A percentile compares a stretch with the other conserved stretches of the same genome.
Conservation (phyloP, 2,797 vertebrate genomes). For the Parauchenoglanis ngamensis region DNA sequence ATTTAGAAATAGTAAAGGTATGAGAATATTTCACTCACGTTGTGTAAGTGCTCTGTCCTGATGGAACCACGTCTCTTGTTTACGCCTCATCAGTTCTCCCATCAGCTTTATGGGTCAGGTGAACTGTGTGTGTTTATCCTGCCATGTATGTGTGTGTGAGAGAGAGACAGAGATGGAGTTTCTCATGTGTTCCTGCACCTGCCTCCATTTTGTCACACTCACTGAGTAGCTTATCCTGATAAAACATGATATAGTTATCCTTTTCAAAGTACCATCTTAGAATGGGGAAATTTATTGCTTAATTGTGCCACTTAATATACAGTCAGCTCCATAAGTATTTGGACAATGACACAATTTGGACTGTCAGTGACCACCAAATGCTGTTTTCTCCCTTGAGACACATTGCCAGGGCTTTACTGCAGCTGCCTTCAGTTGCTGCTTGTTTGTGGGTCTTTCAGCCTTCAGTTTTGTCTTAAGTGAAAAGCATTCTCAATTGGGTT, state of each 20-base stretch:
- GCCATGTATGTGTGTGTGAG: background rate
- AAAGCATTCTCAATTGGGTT: no score
- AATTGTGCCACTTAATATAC: no score
- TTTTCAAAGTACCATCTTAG: no score
- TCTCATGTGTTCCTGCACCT: conserved; percentile 4
- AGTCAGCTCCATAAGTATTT: no score
- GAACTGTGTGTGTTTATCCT: background rate
- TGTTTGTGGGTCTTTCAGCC: no score
- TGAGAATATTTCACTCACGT: background rate
- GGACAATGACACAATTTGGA: no score
- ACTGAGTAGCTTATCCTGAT: background rate
- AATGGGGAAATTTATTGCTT: no score
- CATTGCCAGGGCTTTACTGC: no score
- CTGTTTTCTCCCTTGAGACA: no score
- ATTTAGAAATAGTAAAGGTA: background rate
- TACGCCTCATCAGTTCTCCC: background rate
- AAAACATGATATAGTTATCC: background rate
- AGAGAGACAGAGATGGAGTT: background rate
- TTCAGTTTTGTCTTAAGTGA: no score
- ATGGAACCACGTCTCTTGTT: background rate
- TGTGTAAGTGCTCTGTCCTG: background rate
- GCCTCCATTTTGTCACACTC: background rate
- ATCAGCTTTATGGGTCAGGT: conserved; percentile 12
- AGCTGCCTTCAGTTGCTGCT: no score
- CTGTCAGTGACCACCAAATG: no score